These are phyloP conservation scores for Bruchidius siliquastri DNA, from an alignment of 2,888 invertebrate species.

Conservation along the genomic window DNA sequence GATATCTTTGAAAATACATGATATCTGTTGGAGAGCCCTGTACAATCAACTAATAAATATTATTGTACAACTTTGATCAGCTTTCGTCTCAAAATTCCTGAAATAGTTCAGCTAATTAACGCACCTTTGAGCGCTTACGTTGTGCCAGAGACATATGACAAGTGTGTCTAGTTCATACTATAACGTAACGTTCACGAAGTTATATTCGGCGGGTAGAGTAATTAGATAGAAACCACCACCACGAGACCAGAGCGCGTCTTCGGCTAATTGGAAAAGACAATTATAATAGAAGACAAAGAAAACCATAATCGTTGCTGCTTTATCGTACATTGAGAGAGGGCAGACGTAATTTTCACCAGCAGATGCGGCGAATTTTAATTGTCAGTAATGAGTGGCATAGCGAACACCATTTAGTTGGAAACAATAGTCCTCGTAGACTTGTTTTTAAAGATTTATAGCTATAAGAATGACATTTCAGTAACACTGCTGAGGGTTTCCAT, in stretches of 20 bases:
- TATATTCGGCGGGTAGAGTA: not conserved
- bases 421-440: not conserved
- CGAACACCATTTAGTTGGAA: not conserved
- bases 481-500: no score
- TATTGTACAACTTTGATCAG: no score
- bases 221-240: not conserved
- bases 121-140: no score
- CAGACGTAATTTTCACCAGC: not conserved
- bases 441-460: no score
- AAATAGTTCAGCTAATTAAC: no score
- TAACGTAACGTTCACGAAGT: not conserved
- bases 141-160: not conserved
- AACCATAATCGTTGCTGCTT: not conserved
- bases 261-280: not conserved
- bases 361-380: not conserved
- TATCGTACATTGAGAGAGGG: not conserved
- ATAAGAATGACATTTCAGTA: no score
- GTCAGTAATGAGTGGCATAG: not conserved
- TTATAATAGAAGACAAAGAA: not conserved
- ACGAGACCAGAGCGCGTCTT: not conserved
- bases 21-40: no score
- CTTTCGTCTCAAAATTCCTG: no score
- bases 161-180: not conserved
- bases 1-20: no score
- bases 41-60: no score